Base-by-base conservation (phyloP, 2,113 vertebrate species). In the Dromas ardeola region DNA sequence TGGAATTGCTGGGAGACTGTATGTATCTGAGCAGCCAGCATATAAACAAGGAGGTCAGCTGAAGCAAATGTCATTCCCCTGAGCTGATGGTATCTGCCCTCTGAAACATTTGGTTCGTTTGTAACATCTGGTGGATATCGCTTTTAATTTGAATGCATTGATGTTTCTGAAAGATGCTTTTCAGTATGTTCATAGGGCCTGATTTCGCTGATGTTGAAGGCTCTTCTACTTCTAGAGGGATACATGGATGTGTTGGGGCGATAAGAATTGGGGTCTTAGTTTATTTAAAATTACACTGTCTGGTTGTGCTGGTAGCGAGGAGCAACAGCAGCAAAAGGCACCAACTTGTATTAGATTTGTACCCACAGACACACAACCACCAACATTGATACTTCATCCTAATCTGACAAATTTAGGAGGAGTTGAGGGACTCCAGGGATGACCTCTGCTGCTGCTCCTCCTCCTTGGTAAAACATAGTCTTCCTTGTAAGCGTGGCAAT, bases 11-110 rank as follows among this genome's bases (percentile, higher is more conserved):
- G 13, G 47, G 32, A 25, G 19, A 5, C 47, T 36, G 13, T 42
- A 5, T 4, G n/a, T 55, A 23, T 40, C 50, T 27, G 45, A 53
- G 62, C n/a, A 3, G 23, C 43, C 16, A 5, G 7, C 0, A 3
- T 32, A 26, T 23, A 36, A 58, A 10, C 18, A 15, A 32, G 78
- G 25, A 53, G 45, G 17, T 85, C 45, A 6, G 21, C 25, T 2
- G 7, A 23, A 73, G 45, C 45, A 23, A 25, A 19, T 12, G 13
- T 26, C 10, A 1, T 52, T 74, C 29, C 34, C 15, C 45, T 36
- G 20, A 4, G 30, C 36, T 20, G 49, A 14, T 56, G 53, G 61
- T 42, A 10, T 72, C 72, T 78, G 26, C 42, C 17, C 2, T n/a
- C 11, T 38, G 74, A 81, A 85, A 34, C 2, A 6, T 50, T 2